Conservation (phyloP, 2,888 invertebrate genomes). For the Campoplex nolae region DNA sequence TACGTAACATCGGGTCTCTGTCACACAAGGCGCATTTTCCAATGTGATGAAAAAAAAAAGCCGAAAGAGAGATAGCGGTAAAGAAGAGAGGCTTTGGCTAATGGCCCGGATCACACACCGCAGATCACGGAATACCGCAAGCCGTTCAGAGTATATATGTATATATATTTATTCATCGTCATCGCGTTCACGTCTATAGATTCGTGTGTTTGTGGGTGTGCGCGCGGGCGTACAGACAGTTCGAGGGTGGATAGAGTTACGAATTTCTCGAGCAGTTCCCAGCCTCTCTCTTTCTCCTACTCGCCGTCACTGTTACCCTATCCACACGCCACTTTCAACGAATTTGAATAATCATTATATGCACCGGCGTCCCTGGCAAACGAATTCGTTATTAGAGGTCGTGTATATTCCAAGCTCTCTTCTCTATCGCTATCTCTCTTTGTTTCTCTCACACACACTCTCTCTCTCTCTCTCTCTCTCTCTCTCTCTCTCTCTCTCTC, state of each 20-base stretch:
- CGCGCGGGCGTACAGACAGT: conserved; percentile 41
- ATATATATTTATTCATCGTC: background rate
- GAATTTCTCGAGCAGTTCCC: conserved; percentile 58
- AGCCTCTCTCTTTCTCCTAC: conserved; percentile 42
- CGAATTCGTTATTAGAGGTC: conserved; percentile 78
- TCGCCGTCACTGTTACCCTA: conserved; percentile 43
- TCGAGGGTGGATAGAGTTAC: conserved; percentile 41
- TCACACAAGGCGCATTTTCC: conserved; percentile 47
- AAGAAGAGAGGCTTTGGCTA: conserved; percentile 78
- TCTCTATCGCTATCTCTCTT: background rate
- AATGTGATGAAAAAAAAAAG: conserved; percentile 44
- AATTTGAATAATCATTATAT: conserved; percentile 84
- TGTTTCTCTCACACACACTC: conserved; percentile 2
- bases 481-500: background rate
- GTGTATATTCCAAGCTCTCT: conserved; percentile 33
- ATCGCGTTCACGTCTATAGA: background rate
- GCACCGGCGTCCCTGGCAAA: conserved; percentile 81
- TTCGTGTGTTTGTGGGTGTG: conserved; percentile 21
- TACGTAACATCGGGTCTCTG: conserved; percentile 24
- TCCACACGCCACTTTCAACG: conserved; percentile 74
- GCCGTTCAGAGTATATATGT: conserved; percentile 47
- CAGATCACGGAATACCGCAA: conserved; percentile 75
- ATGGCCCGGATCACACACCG: conserved; percentile 82
- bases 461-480: background rate
- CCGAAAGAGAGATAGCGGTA: conserved; percentile 46